phyloP scores from a whole-genome alignment of 2,888 invertebrate genomes.

The Agrochola macilenta region DNA sequence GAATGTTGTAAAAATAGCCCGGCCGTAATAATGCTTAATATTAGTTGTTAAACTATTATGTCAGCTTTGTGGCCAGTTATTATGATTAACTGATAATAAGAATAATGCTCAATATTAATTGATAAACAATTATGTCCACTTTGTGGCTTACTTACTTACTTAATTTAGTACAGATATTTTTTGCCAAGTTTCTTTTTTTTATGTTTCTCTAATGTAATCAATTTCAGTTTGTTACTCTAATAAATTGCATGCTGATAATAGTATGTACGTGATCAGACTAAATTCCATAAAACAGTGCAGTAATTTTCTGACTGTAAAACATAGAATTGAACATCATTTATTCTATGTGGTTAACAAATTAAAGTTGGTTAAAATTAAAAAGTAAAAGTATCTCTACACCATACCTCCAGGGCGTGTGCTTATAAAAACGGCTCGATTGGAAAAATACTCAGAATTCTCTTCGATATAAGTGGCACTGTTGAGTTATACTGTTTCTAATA shows the following conservation, averaged over 20 bases:
- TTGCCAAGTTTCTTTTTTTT: background rate
- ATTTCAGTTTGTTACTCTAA: background rate
- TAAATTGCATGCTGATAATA: background rate
- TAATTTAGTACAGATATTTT: no score
- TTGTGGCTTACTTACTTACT: no score
- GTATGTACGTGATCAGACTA: background rate
- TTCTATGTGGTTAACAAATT: background rate
- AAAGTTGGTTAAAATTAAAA: background rate
- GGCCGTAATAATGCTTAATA: background rate
- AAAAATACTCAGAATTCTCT: background rate
- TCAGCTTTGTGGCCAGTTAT: background rate
- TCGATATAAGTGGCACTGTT: background rate
- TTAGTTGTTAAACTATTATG: background rate
- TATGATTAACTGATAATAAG: no score
- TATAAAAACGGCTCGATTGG: background rate
- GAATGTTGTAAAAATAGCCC: background rate
- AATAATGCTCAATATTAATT: background rate
- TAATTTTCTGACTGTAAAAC: background rate
- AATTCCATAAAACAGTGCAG: background rate
- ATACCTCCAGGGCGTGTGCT: background rate
- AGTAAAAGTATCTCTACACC: background rate
- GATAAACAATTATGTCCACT: background rate
- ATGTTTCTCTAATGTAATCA: background rate
- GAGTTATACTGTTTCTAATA: background rate
- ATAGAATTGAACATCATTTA: background rate